Evolutionary conservation across 1,140 invertebrate species (phyloP).

Genomic region (Acromyrmex charruanus): DNA sequence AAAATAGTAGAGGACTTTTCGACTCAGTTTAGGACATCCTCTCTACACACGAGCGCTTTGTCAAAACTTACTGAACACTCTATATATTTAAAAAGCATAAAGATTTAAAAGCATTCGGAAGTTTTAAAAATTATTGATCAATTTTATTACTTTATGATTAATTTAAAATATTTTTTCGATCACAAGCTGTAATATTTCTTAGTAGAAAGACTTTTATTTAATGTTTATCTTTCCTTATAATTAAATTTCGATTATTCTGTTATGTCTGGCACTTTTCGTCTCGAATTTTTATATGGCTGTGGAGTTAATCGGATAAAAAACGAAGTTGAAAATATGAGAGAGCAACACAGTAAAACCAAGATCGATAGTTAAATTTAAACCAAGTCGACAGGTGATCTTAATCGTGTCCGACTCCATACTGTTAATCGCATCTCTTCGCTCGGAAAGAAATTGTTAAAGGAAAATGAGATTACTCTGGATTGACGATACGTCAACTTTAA

Average conservation of each 20-base stretch:
- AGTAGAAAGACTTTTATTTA: conserved; percentile 12
- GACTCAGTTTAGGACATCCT: too few relatives aligned
- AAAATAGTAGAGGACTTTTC: too few relatives aligned
- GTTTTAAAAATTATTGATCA: not conserved
- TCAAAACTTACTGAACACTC: too few relatives aligned
- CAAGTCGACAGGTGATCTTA: conserved; percentile 60
- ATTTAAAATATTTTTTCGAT: not conserved
- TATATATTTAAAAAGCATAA: too few relatives aligned
- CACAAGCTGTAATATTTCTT: not conserved
- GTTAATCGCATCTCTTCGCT: conserved; percentile 66
- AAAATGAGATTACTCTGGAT: conserved; percentile 56
- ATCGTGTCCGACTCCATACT: conserved; percentile 50
- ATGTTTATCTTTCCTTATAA: conserved; percentile 26
- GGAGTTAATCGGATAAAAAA: conserved; percentile 40
- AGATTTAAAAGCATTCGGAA: too few relatives aligned
- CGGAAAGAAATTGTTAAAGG: conserved; percentile 56
- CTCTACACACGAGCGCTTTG: too few relatives aligned
- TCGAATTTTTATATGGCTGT: conserved; percentile 6
- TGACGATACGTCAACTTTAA: conserved; percentile 54
- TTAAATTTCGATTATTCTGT: conserved; percentile 31
- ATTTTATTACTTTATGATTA: not conserved
- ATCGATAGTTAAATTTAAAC: conserved; percentile 72
- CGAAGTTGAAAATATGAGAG: conserved; percentile 34
- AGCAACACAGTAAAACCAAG: conserved; percentile 42
- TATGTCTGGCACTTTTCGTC: not conserved